Conservation (phyloP, 2,888 invertebrate genomes). For the Drosophila villosipedis region DNA sequence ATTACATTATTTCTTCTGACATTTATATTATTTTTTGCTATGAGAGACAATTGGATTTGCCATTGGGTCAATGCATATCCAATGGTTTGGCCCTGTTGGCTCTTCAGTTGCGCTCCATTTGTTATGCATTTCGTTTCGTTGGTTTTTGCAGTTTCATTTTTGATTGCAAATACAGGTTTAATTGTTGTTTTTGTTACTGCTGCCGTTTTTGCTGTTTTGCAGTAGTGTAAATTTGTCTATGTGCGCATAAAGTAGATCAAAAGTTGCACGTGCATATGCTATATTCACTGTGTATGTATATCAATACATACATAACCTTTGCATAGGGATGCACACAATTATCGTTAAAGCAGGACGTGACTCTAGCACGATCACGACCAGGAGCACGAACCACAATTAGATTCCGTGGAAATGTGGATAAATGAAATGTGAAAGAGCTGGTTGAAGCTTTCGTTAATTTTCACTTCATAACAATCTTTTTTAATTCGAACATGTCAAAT, state of each 20-base stretch:
- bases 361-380: not conserved
- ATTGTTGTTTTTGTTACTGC: constrained; percentile 18
- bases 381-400: not conserved
- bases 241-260: constrained; percentile 10
- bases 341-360: not conserved
- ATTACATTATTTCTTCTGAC: constrained; percentile 14
- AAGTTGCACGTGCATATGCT: not conserved
- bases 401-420: not conserved
- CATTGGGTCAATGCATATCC: constrained; percentile 17
- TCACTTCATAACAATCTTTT: not conserved
- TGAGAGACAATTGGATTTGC: constrained; percentile 18
- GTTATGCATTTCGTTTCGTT: constrained; percentile 23
- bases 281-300: not conserved
- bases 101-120: constrained; percentile 25
- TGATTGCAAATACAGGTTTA: constrained; percentile 42
- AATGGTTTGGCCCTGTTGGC: not conserved
- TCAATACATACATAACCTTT: not conserved
- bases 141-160: constrained; percentile 16
- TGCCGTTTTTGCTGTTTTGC: constrained; percentile 13
- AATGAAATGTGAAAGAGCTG: not conserved
- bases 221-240: constrained; percentile 41
- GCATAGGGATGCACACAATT: not conserved
- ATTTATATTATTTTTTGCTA: not conserved
- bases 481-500: not conserved
- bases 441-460: not conserved